These are phyloP conservation scores for Crematogaster levior DNA, from an alignment of 2,888 invertebrate genomes.

Conservation along the genomic window DNA sequence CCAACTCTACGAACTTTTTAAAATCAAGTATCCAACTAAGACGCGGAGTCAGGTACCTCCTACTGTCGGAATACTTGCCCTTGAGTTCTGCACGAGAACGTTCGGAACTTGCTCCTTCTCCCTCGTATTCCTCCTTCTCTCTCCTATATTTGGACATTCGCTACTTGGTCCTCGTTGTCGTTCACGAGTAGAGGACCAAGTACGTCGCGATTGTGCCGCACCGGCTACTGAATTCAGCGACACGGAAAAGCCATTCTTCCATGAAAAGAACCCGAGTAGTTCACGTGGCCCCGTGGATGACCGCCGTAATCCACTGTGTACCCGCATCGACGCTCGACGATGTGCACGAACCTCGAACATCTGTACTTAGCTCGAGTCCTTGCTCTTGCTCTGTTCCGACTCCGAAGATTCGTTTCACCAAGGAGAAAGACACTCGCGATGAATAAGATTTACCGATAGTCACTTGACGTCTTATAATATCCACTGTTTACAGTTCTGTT, in stretches of 20 bases:
- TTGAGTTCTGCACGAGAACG: conserved; percentile 55
- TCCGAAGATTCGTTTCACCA: neutral
- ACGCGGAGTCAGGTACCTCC: conserved; percentile 3
- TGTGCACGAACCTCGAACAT: conserved; percentile 54
- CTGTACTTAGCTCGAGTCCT: conserved; percentile 57
- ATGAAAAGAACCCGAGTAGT: conserved; percentile 75
- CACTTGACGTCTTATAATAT: conserved; percentile 37
- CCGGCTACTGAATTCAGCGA: conserved; percentile 78
- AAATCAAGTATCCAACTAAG: conserved; percentile 23
- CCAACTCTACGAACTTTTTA: conserved; percentile 70
- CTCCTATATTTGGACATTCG: conserved; percentile 45
- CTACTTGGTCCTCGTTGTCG: conserved; percentile 30
- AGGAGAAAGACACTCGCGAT: conserved; percentile 30
- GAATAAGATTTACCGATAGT: conserved; percentile 51
- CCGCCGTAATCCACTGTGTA: conserved; percentile 58
- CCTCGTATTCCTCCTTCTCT: conserved; percentile 51
- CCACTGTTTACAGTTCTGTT: conserved; percentile 2
- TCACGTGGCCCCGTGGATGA: conserved; percentile 54
- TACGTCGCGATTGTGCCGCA: conserved; percentile 68
- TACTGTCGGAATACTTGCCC: conserved; percentile 41
- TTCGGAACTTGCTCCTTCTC: conserved; percentile 18
- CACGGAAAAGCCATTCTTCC: conserved; percentile 84
- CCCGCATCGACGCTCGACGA: conserved; percentile 49
- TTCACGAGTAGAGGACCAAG: conserved; percentile 51
- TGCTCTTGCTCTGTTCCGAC: neutral